These are phyloP conservation scores for Canis aureus DNA, from an alignment of 2,113 vertebrate species.

Conservation along the genomic window DNA sequence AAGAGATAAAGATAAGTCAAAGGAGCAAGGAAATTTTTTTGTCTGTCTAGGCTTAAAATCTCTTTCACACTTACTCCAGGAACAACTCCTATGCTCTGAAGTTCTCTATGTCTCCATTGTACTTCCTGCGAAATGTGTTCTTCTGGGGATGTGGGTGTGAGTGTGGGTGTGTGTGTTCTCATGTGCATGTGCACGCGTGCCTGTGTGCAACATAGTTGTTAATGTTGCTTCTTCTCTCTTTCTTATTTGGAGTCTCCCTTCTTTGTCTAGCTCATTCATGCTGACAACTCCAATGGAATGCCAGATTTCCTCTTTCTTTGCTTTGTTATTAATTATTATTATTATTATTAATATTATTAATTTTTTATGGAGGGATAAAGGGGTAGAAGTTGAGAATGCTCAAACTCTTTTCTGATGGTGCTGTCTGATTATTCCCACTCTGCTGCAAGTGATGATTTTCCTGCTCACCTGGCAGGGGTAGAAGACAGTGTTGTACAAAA, in stretches of 20 bases:
- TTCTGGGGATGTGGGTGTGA: neutral
- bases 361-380: neutral
- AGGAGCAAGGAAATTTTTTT: neutral
- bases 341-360: neutral
- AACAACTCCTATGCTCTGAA: neutral
- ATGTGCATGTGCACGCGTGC: rapidly evolving
- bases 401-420: neutral
- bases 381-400: neutral
- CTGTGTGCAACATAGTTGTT: neutral
- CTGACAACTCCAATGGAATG: neutral
- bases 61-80: neutral
- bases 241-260: neutral
- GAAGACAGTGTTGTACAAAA: neutral
- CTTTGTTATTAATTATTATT: neutral
- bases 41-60: neutral
- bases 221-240: neutral
- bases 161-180: too few relatives aligned
- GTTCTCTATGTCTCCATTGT: neutral
- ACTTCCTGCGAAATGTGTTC: neutral
- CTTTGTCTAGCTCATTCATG: neutral
- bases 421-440: neutral
- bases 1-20: neutral
- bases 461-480: neutral
- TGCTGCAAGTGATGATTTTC: neutral
- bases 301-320: neutral